Evolutionary conservation across 1,140 invertebrate species (phyloP).

Genomic region (Cryptotermes secundus): DNA sequence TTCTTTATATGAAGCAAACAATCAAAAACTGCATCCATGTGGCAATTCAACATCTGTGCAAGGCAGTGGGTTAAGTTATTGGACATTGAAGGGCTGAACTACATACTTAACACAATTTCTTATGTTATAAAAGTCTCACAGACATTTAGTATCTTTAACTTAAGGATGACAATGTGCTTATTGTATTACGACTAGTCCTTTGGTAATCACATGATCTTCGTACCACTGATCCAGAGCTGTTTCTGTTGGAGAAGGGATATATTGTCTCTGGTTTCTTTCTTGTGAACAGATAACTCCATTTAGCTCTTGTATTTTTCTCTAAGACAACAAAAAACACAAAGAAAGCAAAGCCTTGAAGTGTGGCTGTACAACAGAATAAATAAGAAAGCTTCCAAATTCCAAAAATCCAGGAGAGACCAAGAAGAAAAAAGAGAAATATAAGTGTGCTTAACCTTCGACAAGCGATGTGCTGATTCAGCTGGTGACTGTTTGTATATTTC

Average conservation of each 20-base stretch:
- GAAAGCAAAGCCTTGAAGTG: slow-evolving; percentile 62
- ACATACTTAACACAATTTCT: no score
- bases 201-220: no score
- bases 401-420: slow-evolving; percentile 64
- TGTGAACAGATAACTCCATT: slow-evolving; percentile 46
- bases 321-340: slow-evolving; percentile 64
- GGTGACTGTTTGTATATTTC: background rate
- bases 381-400: slow-evolving; percentile 59
- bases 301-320: slow-evolving; percentile 54
- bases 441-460: background rate
- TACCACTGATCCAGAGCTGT: background rate
- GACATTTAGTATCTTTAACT: no score
- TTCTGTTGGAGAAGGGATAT: background rate
- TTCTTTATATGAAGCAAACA: no score
- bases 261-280: background rate
- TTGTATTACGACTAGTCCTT: no score
- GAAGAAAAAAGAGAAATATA: slow-evolving; percentile 59
- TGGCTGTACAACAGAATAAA: slow-evolving; percentile 60
- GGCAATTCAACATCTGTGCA: no score
- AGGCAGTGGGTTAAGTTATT: no score
- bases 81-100: no score
- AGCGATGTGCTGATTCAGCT: background rate
- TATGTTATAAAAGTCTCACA: no score
- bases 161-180: no score
- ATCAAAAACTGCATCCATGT: no score